Evolutionary conservation across 2,797 vertebrate species (phyloP).

Genomic region (Thunnus albacares): DNA sequence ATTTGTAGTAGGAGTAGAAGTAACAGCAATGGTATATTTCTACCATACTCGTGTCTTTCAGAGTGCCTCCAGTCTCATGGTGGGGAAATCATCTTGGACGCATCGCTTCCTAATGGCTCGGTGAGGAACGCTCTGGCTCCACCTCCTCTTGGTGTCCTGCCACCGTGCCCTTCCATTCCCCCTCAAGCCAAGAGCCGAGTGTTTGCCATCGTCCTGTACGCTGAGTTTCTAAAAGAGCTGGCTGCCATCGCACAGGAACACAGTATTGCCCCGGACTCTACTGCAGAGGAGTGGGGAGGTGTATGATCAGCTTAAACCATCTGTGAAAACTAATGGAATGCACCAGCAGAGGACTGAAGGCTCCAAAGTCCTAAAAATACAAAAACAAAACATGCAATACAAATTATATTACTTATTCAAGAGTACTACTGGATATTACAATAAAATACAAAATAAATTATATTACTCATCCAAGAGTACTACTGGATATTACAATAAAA

Average conservation of each 20-base stretch:
- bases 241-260: slow-evolving; percentile 96
- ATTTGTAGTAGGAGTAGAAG: not conserved
- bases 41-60: slow-evolving; percentile 12
- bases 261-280: slow-evolving; percentile 87
- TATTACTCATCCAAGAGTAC: too few relatives aligned
- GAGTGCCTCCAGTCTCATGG: slow-evolving; percentile 63
- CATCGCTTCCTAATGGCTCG: slow-evolving; percentile 60
- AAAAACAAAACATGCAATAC: slow-evolving; percentile 30
- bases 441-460: slow-evolving; percentile 9
- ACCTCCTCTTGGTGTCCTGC: slow-evolving; percentile 59
- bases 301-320: not conserved
- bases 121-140: slow-evolving; percentile 44
- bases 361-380: not conserved
- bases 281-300: slow-evolving; percentile 73
- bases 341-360: not conserved
- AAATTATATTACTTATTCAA: not conserved
- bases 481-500: not conserved
- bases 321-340: not conserved
- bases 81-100: slow-evolving; percentile 42
- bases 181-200: slow-evolving; percentile 87
- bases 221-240: slow-evolving; percentile 97
- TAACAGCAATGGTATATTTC: not conserved
- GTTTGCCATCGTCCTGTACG: slow-evolving; percentile 92
- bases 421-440: too few relatives aligned
- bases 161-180: slow-evolving; percentile 84